Percentiles rank a stretch among this genome's conserved stretches.
Conservation (phyloP, 2,888 invertebrate species). For the Aspidiotus rigidus region DNA sequence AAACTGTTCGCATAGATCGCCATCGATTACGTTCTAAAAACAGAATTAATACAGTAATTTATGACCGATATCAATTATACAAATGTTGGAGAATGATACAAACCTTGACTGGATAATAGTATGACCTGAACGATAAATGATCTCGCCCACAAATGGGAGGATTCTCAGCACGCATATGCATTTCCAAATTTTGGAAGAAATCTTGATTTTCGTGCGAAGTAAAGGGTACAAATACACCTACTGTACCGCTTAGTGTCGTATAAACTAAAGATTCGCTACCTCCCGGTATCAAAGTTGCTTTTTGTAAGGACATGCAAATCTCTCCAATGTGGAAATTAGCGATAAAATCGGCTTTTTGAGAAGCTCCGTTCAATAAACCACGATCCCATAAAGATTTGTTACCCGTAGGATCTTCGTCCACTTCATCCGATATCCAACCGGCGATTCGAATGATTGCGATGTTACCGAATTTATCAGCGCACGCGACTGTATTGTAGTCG, state of each 20-base stretch:
- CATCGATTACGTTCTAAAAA: slow-evolving; percentile 86
- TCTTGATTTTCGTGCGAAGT: slow-evolving; percentile 96
- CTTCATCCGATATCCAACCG: slow-evolving; percentile 87
- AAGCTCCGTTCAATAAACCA: slow-evolving; percentile 87
- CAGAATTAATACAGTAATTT: slow-evolving; percentile 8
- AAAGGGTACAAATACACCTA: slow-evolving; percentile 88
- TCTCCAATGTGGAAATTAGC: slow-evolving; percentile 95
- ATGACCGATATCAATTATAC: not conserved
- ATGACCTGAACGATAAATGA: slow-evolving; percentile 92
- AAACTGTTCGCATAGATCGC: slow-evolving; percentile 97
- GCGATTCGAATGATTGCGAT: slow-evolving; percentile 77
- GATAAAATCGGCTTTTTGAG: slow-evolving; percentile 90
- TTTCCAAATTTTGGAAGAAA: slow-evolving; percentile 97
- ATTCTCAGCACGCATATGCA: slow-evolving; percentile 98
- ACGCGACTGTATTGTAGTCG: slow-evolving; percentile 93
- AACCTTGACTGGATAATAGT: slow-evolving; percentile 94
- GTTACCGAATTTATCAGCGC: slow-evolving; percentile 97
- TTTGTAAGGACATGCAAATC: slow-evolving; percentile 87
- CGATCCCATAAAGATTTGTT: slow-evolving; percentile 94
- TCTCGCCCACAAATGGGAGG: slow-evolving; percentile 93
- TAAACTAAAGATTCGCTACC: slow-evolving; percentile 95
- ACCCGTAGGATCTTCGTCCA: slow-evolving; percentile 98
- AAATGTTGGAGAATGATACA: not conserved
- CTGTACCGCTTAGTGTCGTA: slow-evolving; percentile 86
- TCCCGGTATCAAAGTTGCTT: slow-evolving; percentile 92